A percentile compares a stretch with the other conserved stretches of the same genome.
Evolutionary conservation across 2,113 vertebrate genomes (phyloP).

Genomic region (Arvicanthis niloticus): DNA sequence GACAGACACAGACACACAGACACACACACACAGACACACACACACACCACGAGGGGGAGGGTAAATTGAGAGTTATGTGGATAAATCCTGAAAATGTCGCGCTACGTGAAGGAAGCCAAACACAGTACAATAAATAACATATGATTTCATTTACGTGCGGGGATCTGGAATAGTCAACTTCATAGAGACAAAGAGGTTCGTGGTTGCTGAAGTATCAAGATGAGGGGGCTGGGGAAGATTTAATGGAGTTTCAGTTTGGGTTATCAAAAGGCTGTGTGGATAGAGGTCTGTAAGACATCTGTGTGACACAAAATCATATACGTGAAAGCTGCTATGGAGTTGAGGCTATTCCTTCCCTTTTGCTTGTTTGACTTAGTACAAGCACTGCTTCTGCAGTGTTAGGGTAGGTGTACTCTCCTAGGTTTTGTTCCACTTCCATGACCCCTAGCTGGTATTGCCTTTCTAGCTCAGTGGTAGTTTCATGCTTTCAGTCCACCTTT

Average conservation of each 20-base stretch:
- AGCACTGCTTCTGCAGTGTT: not conserved
- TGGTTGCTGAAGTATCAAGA: not conserved
- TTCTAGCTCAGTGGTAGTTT: not conserved
- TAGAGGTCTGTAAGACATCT: not conserved
- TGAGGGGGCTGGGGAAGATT: too few species aligned
- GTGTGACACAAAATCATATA: not conserved
- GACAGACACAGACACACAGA: not conserved
- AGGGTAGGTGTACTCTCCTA: not conserved
- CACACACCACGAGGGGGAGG: not conserved
- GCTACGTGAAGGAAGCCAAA: not conserved
- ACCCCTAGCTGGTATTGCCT: not conserved
- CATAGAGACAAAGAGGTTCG: not conserved
- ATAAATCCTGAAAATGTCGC: not conserved
- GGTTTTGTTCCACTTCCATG: not conserved
- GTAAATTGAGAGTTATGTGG: not conserved
- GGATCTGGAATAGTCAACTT: not conserved
- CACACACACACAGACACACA: not conserved
- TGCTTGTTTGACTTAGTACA: conserved; percentile 13
- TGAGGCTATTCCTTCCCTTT: not conserved
- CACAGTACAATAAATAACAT: not conserved
- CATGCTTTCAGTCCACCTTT: not conserved
- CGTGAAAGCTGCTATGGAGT: not conserved
- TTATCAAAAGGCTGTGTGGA: not conserved
- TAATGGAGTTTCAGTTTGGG: not conserved
- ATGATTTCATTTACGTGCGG: not conserved